Conservation (phyloP, 1,140 invertebrate genomes). For the Euwallacea fornicatus region DNA sequence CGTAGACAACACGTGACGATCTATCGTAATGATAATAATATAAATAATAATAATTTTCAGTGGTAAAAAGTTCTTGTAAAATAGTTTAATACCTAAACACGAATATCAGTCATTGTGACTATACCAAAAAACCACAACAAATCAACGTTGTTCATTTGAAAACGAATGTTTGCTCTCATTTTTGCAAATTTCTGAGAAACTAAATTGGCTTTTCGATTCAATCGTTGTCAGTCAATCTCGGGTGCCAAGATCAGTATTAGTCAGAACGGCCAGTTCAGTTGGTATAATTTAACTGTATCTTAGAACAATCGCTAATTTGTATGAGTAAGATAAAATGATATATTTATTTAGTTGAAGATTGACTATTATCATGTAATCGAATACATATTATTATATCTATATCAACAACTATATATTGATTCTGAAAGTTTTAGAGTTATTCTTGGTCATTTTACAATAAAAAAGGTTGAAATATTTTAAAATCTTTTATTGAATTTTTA, state of each 20-base stretch:
- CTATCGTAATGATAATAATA: background rate
- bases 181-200: slow-evolving; percentile 7
- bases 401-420: slow-evolving; percentile 53
- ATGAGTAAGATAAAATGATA: slow-evolving; percentile 39
- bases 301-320: slow-evolving; percentile 40
- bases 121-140: too few species aligned
- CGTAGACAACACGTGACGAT: slow-evolving; percentile 12
- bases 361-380: slow-evolving; percentile 51
- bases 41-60: slow-evolving; percentile 6
- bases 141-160: too few species aligned
- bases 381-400: slow-evolving; percentile 52
- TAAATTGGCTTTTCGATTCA: slow-evolving; percentile 38
- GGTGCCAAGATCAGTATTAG: slow-evolving; percentile 53
- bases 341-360: slow-evolving; percentile 45
- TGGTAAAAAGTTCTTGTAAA: slow-evolving; percentile 30
- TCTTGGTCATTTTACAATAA: slow-evolving; percentile 56
- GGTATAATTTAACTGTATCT: slow-evolving; percentile 40
- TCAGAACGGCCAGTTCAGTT: slow-evolving; percentile 51
- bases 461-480: slow-evolving; percentile 43
- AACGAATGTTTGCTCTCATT: background rate
- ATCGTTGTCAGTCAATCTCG: slow-evolving; percentile 35
- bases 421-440: slow-evolving; percentile 54
- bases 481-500: background rate
- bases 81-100: background rate
- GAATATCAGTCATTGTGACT: background rate